These are phyloP conservation scores for Pseudorhombus dupliciocellatus DNA, from an alignment of 2,113 vertebrate genomes.

Conservation along the genomic window DNA sequence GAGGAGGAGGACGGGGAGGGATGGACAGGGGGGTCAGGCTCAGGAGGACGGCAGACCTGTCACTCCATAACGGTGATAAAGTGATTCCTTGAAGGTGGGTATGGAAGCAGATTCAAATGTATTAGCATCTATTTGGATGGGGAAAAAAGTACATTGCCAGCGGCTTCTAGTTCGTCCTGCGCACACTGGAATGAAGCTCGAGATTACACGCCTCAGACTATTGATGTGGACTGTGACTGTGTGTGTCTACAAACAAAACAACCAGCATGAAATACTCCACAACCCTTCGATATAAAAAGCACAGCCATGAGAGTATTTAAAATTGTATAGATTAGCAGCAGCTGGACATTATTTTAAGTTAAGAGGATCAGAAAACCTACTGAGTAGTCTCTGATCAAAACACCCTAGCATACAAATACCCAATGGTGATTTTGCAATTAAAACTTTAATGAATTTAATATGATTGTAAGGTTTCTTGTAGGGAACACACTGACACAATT, in stretches of 20 bases:
- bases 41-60: background rate
- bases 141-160: background rate
- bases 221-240: background rate
- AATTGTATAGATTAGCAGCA: too few species aligned
- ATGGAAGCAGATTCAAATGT: constrained; percentile 17
- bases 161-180: background rate
- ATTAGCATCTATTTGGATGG: constrained; percentile 18
- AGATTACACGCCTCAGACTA: background rate
- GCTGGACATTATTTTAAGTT: too few species aligned
- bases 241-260: constrained; percentile 2
- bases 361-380: too few species aligned
- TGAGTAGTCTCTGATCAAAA: constrained; percentile 9
- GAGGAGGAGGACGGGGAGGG: constrained; percentile 2
- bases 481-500: constrained; percentile 61
- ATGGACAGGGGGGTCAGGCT: background rate
- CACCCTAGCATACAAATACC: constrained; percentile 43
- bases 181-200: background rate
- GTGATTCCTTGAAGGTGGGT: background rate
- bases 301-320: too few species aligned
- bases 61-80: constrained; percentile 23
- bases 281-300: too few species aligned
- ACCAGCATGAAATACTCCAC: background rate
- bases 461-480: constrained; percentile 54
- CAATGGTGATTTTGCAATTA: constrained; percentile 59
- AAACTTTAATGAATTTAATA: constrained; percentile 66